Evolutionary conservation across 2,797 vertebrate genomes (phyloP).

Genomic region (Danio kyathit): DNA sequence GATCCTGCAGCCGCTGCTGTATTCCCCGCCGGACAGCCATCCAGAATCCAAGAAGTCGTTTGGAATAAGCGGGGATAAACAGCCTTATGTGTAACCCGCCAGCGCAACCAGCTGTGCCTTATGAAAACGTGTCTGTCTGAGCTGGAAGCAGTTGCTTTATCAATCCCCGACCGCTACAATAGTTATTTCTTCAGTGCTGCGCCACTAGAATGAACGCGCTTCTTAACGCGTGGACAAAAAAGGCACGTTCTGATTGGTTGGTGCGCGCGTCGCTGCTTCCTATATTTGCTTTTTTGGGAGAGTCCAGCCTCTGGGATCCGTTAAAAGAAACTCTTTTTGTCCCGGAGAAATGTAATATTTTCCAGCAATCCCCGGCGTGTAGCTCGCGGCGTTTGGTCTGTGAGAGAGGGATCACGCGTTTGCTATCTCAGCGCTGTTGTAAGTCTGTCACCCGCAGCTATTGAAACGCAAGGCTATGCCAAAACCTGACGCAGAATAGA

Average conservation of each 20-base stretch:
- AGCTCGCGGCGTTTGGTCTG: conserved; percentile 54
- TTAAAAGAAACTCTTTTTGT: conserved; percentile 69
- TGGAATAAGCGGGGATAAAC: conserved; percentile 61
- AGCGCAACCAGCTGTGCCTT: conserved; percentile 66
- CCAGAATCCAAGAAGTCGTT: conserved; percentile 67
- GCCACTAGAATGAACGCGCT: conserved; percentile 71
- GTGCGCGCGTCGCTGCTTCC: conserved; percentile 57
- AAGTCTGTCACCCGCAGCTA: conserved; percentile 73
- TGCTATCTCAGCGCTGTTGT: conserved; percentile 70
- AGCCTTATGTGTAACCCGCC: conserved; percentile 61
- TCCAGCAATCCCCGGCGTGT: conserved; percentile 47
- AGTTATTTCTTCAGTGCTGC: conserved; percentile 68
- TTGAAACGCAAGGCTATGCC: conserved; percentile 68
- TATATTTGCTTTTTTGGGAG: conserved; percentile 27
- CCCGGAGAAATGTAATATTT: conserved; percentile 57
- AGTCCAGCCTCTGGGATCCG: conserved; percentile 56
- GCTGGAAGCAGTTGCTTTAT: conserved; percentile 67
- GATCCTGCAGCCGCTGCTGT: conserved; percentile 64
- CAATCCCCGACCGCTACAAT: conserved; percentile 70
- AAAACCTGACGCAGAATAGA: conserved; percentile 82
- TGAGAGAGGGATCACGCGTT: conserved; percentile 68
- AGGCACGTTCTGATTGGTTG: conserved; percentile 61
- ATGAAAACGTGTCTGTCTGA: conserved; percentile 71
- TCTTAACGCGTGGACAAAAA: conserved; percentile 58
- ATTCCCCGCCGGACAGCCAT: conserved; percentile 70